Base-by-base conservation (phyloP, 2,888 invertebrate species). In the Drosophila stalkeri region DNA sequence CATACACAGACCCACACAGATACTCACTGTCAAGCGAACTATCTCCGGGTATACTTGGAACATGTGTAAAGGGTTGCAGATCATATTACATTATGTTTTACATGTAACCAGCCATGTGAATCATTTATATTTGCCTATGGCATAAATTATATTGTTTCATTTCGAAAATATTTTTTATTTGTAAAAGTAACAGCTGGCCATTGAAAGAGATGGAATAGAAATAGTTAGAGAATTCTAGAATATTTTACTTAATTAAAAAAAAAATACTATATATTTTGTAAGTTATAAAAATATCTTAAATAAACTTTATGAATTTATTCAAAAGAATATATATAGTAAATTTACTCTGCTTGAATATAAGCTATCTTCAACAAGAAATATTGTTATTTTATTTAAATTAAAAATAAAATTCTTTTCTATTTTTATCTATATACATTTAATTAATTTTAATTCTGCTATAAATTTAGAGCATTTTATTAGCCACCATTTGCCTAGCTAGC, bases 31-130 rank as follows among this genome's bases (percentile, higher is more conserved):
- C n/a, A 23, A 12, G 3, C 41, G 43, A 56, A 47, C 23, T 35
- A 20, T 47, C 11, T 41, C 4, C n/a, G 1, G 37, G 31, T 14
- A 37, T 59, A 47, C 20, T 70, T 23, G 23, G 23, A 44, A 35
- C 18, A 47, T 31, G 41, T 43, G 12, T 23, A 74, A 75, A 64
- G 63, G 56, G 66, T 77, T 77, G 66, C 44, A 60, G 63, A 41
- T 77, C 47, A 49, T 16, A 56, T 63, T 47, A 44, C 56, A 62
- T 62, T 64, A 54, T 49, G 23, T 62, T 54, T 23, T 44, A 27
- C 6, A 16, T 51, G 37, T 12, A 41, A 14, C 20, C 47, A 60
- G 62, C 57, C 57, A 70, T 55, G 55, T 65, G 75, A 62, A 65
- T 44, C 49, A 59, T 31, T 18, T 39, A 14, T 35, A 27, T 61